Conservation (phyloP, 2,888 invertebrate genomes). For the Zygothrica quintamaculata region DNA sequence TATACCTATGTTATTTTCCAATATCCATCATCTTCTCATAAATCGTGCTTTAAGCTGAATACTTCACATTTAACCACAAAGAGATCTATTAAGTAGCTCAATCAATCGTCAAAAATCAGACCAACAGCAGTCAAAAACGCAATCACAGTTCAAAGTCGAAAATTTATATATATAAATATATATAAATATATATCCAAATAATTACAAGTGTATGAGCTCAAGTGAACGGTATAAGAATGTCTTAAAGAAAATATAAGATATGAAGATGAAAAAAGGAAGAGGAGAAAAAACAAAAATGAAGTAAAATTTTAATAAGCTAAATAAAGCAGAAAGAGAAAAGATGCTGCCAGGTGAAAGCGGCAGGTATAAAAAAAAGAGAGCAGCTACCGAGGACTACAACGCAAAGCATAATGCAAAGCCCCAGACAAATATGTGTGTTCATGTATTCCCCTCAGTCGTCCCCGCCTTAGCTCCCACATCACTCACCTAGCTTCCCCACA, state of each 20-base stretch:
- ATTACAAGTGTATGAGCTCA: slow-evolving; percentile 31
- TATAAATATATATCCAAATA: slow-evolving; percentile 40
- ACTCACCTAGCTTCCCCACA: too few species aligned
- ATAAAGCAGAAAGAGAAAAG: slow-evolving; percentile 44
- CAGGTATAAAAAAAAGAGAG: slow-evolving; percentile 33
- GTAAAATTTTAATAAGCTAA: slow-evolving; percentile 65
- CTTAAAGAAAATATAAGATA: slow-evolving; percentile 19
- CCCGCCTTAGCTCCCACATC: background rate
- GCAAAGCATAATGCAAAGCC: slow-evolving; percentile 60
- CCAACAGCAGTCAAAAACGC: slow-evolving; percentile 30
- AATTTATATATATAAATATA: slow-evolving; percentile 4
- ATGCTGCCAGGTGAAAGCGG: slow-evolving; percentile 52
- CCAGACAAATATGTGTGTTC: slow-evolving; percentile 62
- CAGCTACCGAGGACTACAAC: slow-evolving; percentile 31
- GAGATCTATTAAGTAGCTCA: slow-evolving; percentile 32
- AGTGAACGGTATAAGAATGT: slow-evolving; percentile 27
- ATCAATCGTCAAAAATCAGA: slow-evolving; percentile 38
- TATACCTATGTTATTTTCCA: too few species aligned
- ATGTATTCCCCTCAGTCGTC: too few species aligned
- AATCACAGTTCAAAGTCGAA: slow-evolving; percentile 59
- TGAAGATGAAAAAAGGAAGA: slow-evolving; percentile 17
- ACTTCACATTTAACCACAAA: background rate
- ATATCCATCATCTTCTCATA: too few species aligned
- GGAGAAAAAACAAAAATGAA: slow-evolving; percentile 44
- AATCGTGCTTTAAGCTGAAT: background rate